Evolutionary conservation across 2,113 vertebrate species (phyloP), one percentile per base, ranked within the genome.

Genomic region (Notothenia rossii): DNA sequence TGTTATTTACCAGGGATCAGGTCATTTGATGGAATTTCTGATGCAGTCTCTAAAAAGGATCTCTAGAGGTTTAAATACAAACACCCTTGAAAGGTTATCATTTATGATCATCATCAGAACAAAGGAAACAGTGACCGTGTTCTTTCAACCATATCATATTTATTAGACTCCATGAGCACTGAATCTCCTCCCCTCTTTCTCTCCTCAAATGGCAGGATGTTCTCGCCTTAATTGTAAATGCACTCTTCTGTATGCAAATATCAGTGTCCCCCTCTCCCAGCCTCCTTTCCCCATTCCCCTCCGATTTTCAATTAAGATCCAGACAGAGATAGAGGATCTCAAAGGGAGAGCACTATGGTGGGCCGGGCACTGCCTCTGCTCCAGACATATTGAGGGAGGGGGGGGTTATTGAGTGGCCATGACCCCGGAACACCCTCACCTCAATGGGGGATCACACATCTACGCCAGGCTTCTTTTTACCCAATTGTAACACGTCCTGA

Each of bases 261-360:
- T 25, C 48, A 33, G 0, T 18, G 12, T 4, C 29, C 65, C 59
- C 43, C 33, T 18, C 22, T 33, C 81, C 72, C 51, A 12, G 20
- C 49, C 75, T 48, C 49, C 45, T 59, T 50, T 55, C 33, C 22
- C 17, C 54, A 8, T 69, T 79, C 75, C 81, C 79, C 49, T 77
- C 67, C n/a, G 25, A 74, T 93, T 94, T 94, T 91, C 89, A 92
- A 95, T 94, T 93, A 95, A 94, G 92, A 94, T 95, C 91, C 88
- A 93, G 93, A 91, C 90, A 91, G 70, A 81, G 93, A 93, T 95
- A 86, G 75, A 83, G 69, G 55, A 75, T 71, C 77, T 89, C 75
- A 85, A 90, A 91, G 74, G 65, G 76, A 77, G 74, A 43, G 29
- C 25, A 48, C 74, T 53, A 59, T 22, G 60, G 72, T 72, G 81